Percentiles rank a stretch among this genome's conserved stretches.
phyloP scores from a whole-genome alignment of 2,113 vertebrate genomes.

The Sturnus vulgaris region DNA sequence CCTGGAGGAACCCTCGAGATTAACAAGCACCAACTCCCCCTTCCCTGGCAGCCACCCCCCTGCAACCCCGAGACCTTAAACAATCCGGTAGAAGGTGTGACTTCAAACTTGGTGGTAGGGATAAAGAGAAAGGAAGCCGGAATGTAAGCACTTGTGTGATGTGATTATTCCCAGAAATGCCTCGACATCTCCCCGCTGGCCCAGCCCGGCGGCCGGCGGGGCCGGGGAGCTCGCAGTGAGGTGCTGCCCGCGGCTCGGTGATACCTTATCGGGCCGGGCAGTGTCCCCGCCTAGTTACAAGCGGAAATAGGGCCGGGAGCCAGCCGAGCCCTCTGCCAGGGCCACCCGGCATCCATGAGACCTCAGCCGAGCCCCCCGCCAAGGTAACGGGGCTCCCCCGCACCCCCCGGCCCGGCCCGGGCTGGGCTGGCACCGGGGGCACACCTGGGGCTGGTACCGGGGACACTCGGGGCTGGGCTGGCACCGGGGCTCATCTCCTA shows the following conservation, averaged over 20 bases:
- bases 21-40: slow-evolving; percentile 14
- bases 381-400: slow-evolving; percentile 22
- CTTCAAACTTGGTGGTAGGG: slow-evolving; percentile 70
- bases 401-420: background rate
- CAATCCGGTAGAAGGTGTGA: slow-evolving; percentile 75
- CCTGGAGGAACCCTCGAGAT: slow-evolving; percentile 57
- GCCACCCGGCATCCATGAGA: background rate
- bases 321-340: slow-evolving; percentile 26
- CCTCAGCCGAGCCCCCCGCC: background rate
- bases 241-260: slow-evolving; percentile 57
- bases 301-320: slow-evolving; percentile 70
- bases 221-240: slow-evolving; percentile 51
- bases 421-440: no score
- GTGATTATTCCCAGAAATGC: slow-evolving; percentile 98
- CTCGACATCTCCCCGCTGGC: slow-evolving; percentile 81
- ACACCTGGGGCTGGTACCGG: no score
- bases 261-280: slow-evolving; percentile 81
- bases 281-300: slow-evolving; percentile 70
- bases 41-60: slow-evolving; percentile 30
- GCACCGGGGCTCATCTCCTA: no score
- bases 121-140: slow-evolving; percentile 78
- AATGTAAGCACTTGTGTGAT: slow-evolving; percentile 93
- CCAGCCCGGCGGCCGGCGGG: slow-evolving; percentile 55
- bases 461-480: no score
- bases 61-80: slow-evolving; percentile 44